Evolutionary conservation across 2,888 invertebrate genomes (phyloP).

Genomic region (Dasypolia templi): DNA sequence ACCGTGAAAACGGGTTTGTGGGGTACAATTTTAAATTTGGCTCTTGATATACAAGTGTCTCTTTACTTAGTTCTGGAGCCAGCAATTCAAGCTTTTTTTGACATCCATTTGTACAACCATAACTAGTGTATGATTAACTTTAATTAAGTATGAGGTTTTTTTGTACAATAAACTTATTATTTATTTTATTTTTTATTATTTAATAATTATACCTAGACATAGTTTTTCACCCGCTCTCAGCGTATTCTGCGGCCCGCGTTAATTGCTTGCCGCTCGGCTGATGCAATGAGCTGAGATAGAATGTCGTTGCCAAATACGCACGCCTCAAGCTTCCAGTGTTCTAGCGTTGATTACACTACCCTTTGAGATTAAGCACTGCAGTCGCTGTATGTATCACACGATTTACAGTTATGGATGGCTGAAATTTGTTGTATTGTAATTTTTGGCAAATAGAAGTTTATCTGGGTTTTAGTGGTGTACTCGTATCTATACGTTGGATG

Average conservation of each 20-base stretch:
- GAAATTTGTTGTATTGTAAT: slow-evolving; percentile 25
- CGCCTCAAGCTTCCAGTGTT: slow-evolving; percentile 55
- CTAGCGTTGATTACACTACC: slow-evolving; percentile 62
- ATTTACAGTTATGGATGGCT: slow-evolving; percentile 45
- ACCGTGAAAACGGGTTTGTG: not conserved
- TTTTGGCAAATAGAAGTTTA: slow-evolving; percentile 27
- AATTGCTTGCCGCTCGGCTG: slow-evolving; percentile 60
- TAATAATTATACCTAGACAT: not conserved
- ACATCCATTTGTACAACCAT: no score
- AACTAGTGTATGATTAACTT: no score
- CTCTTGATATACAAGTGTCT: no score
- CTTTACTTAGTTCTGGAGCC: no score
- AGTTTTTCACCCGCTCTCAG: slow-evolving; percentile 22
- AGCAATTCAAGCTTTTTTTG: no score
- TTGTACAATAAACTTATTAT: no score
- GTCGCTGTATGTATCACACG: slow-evolving; percentile 39
- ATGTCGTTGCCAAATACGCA: slow-evolving; percentile 63
- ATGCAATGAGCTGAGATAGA: slow-evolving; percentile 59
- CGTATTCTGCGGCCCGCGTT: slow-evolving; percentile 49
- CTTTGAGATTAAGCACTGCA: slow-evolving; percentile 53
- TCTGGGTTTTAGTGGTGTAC: slow-evolving; percentile 20
- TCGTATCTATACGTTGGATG: not conserved
- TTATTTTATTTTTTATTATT: no score
- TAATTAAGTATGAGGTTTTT: no score
- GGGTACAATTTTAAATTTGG: not conserved